These are phyloP conservation scores for Trichonephila clavipes DNA, from an alignment of 1,140 invertebrate species.

Conservation along the genomic window DNA sequence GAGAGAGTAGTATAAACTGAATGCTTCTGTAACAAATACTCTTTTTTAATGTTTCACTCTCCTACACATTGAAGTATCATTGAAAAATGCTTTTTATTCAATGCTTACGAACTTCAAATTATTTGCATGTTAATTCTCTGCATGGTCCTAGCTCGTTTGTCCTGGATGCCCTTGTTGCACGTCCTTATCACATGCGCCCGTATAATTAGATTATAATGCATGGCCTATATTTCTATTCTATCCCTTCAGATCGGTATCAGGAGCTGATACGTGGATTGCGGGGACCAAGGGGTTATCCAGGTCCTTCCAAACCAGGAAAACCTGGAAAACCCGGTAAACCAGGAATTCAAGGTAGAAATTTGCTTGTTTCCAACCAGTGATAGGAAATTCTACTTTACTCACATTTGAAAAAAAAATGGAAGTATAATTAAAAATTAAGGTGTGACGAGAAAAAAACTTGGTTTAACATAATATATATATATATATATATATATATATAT, in stretches of 20 bases:
- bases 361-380: not conserved
- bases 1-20: too few relatives aligned
- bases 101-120: not conserved
- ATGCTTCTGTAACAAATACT: too few relatives aligned
- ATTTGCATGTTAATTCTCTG: slow-evolving; percentile 7
- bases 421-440: too few relatives aligned
- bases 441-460: too few relatives aligned
- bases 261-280: slow-evolving; percentile 83
- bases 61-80: too few relatives aligned
- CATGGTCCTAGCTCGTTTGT: not conserved
- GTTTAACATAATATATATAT: too few relatives aligned
- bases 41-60: too few relatives aligned
- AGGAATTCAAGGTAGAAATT: slow-evolving; percentile 82
- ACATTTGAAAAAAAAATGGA: too few relatives aligned
- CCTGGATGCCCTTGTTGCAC: slow-evolving; percentile 61
- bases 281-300: slow-evolving; percentile 83
- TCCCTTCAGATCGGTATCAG: slow-evolving; percentile 82
- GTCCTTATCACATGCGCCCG: not conserved
- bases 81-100: too few relatives aligned
- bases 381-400: too few relatives aligned
- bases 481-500: too few relatives aligned
- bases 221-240: not conserved
- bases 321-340: slow-evolving; percentile 80
- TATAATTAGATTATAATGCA: not conserved
- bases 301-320: slow-evolving; percentile 81